Evolutionary conservation across 2,888 invertebrate genomes (phyloP).

Genomic region (Thereva nobilitata): DNA sequence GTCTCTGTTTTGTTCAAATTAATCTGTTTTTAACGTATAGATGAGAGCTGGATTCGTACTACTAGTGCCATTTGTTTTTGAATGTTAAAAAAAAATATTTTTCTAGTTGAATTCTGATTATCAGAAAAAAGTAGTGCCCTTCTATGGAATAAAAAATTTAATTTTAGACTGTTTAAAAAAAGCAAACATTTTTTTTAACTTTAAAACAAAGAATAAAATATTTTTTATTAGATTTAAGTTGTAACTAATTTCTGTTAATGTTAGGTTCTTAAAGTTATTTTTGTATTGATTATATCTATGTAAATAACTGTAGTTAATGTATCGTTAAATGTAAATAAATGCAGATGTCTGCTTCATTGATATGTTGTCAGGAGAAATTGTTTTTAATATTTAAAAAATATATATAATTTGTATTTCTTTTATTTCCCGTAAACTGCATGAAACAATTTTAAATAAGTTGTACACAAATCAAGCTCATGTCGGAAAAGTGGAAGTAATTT

Average conservation of each 20-base stretch:
- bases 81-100: conserved; percentile 1
- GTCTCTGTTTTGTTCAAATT: conserved; percentile 13
- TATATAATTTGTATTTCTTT: no score
- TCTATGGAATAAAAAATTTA: no score
- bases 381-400: no score
- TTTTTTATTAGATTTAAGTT: conserved; percentile 17
- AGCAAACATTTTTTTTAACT: no score
- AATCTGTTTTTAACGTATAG: conserved; percentile 8
- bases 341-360: neutral
- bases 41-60: conserved; percentile 4
- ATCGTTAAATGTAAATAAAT: conserved; percentile 30
- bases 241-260: neutral
- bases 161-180: no score
- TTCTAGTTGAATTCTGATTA: conserved; percentile 7
- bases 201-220: no score
- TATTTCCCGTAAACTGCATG: no score
- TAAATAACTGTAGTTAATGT: conserved; percentile 9
- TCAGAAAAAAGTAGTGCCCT: no score
- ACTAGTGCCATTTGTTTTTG: conserved; percentile 22
- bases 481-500: no score
- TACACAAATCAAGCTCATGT: no score
- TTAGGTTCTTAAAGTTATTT: conserved; percentile 24
- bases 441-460: no score
- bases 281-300: conserved; percentile 17
- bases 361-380: no score